Percentiles rank a stretch among this genome's conserved stretches.
Conservation (phyloP, 2,888 invertebrate genomes). For the Anodontia alba region DNA sequence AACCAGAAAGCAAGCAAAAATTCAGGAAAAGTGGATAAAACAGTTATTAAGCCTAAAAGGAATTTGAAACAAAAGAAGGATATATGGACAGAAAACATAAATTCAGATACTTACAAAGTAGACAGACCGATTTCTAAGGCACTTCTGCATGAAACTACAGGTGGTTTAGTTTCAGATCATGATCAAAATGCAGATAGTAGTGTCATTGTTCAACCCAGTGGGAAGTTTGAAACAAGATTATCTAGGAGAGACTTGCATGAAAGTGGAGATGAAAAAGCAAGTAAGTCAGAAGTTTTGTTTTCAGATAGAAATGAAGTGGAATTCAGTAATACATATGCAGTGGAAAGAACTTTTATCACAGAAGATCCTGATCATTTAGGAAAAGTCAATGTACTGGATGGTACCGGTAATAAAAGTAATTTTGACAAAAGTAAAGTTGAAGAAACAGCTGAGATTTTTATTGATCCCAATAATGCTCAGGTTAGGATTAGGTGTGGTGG, state of each 20-base stretch:
- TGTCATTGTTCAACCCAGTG: not conserved
- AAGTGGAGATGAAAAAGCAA: slow-evolving; percentile 12
- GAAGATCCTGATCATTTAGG: not conserved
- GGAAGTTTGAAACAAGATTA: slow-evolving; percentile 13
- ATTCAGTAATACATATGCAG: not conserved
- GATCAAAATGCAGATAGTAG: not conserved
- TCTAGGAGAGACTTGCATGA: slow-evolving; percentile 33
- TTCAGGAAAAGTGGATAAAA: not conserved
- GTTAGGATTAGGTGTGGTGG: slow-evolving; percentile 35
- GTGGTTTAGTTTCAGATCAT: not conserved
- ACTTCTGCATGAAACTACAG: not conserved
- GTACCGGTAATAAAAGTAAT: no score
- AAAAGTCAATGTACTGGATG: not conserved
- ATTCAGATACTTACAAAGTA: not conserved
- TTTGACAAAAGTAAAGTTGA: not conserved
- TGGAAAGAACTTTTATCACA: not conserved
- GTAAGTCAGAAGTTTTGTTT: not conserved
- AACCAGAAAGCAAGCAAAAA: not conserved
- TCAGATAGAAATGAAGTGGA: not conserved
- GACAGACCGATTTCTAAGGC: not conserved
- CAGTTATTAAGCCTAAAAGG: not conserved
- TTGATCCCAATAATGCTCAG: slow-evolving; percentile 49
- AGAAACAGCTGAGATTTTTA: slow-evolving; percentile 45
- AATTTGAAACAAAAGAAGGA: not conserved
- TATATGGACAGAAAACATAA: not conserved